Percentiles rank a stretch among this genome's conserved stretches.
Evolutionary conservation across 2,888 invertebrate species (phyloP).

Genomic region (Pemphredon lugubris): DNA sequence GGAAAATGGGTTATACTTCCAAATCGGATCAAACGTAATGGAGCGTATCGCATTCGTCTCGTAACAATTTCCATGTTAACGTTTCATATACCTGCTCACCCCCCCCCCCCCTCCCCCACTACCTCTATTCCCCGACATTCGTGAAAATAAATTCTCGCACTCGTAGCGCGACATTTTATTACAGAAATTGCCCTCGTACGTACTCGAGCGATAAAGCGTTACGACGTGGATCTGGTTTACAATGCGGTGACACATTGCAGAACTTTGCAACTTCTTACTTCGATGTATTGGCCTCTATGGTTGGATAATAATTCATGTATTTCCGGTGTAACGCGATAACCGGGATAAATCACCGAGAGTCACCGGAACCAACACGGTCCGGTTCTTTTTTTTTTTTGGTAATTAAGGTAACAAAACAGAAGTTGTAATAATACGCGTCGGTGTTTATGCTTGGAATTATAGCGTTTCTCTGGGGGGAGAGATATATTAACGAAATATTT

Average conservation of each 20-base stretch:
- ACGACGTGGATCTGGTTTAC: conserved; percentile 46
- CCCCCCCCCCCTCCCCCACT: too few species aligned
- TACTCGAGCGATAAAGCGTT: conserved; percentile 39
- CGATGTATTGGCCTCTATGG: background rate
- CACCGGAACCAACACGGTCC: too few species aligned
- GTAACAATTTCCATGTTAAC: conserved; percentile 59
- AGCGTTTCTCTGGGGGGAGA: too few species aligned
- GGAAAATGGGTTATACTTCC: conserved; percentile 54
- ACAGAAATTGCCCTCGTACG: conserved; percentile 8
- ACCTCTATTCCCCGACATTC: conserved; percentile 61
- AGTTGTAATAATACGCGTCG: too few species aligned
- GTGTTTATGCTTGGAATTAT: too few species aligned
- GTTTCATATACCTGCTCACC: too few species aligned
- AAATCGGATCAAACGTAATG: conserved; percentile 62
- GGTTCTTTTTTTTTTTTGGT: too few species aligned
- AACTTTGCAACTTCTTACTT: conserved; percentile 29
- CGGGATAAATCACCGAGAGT: too few species aligned
- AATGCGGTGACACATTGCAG: conserved; percentile 44
- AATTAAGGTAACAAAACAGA: too few species aligned
- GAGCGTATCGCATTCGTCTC: conserved; percentile 48
- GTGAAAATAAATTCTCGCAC: conserved; percentile 42
- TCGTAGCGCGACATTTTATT: conserved; percentile 42
- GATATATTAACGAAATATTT: too few species aligned
- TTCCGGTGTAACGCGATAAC: too few species aligned
- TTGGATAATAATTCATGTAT: background rate